These are phyloP conservation scores for Macroteleia sp. DNA, from an alignment of 2,888 invertebrate species.

Conservation along the genomic window DNA sequence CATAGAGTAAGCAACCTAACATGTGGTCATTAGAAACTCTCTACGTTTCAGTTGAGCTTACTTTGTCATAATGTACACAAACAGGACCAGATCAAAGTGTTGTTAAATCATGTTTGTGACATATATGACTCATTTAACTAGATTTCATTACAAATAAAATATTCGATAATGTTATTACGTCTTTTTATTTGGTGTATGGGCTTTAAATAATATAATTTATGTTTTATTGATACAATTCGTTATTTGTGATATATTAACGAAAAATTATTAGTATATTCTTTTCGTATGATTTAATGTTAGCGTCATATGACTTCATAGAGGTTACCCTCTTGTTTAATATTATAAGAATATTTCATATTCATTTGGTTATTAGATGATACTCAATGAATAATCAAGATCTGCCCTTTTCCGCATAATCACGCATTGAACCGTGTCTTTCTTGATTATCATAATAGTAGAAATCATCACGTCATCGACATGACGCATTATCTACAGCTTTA, in stretches of 20 bases:
- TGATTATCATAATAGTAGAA: slow-evolving; percentile 78
- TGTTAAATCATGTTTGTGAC: slow-evolving; percentile 19
- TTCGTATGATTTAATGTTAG: no score
- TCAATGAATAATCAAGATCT: no score
- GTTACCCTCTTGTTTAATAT: no score
- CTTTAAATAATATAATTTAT: no score
- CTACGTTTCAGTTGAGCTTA: slow-evolving; percentile 9
- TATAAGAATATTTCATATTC: no score
- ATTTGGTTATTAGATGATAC: no score
- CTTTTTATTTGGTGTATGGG: background rate
- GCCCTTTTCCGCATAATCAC: no score
- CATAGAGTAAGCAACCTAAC: slow-evolving; percentile 19
- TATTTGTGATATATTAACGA: no score
- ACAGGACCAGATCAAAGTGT: slow-evolving; percentile 38
- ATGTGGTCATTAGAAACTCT: slow-evolving; percentile 37
- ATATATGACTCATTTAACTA: slow-evolving; percentile 10
- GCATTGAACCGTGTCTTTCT: no score
- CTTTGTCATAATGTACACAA: slow-evolving; percentile 24
- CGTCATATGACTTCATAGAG: no score
- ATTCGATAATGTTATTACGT: slow-evolving; percentile 20
- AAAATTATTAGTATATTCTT: no score
- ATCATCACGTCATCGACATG: slow-evolving; percentile 71
- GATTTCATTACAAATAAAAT: slow-evolving; percentile 16
- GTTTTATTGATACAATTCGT: no score
- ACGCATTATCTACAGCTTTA: slow-evolving; percentile 37